Conservation (phyloP, 2,888 invertebrate genomes). For the Troides oblongomaculatus region DNA sequence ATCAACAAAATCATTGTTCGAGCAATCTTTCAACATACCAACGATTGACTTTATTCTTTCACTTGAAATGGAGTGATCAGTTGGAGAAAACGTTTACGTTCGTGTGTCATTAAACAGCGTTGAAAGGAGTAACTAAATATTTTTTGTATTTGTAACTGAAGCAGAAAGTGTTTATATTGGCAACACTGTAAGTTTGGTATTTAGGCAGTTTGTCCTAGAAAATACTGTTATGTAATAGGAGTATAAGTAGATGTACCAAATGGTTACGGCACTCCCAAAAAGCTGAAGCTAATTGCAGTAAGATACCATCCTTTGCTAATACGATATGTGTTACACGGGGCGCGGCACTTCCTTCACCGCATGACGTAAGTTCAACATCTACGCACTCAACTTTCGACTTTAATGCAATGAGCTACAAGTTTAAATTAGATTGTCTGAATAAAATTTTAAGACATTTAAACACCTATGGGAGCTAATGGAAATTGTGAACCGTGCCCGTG, state of each 20-base stretch:
- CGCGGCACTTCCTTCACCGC: constrained; percentile 48
- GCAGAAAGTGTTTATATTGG: too few species aligned
- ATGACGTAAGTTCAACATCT: constrained; percentile 47
- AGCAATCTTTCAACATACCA: too few species aligned
- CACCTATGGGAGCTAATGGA: constrained; percentile 66
- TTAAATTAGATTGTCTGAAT: constrained; percentile 43
- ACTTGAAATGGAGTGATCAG: too few species aligned
- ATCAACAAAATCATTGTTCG: too few species aligned
- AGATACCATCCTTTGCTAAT: constrained; percentile 78
- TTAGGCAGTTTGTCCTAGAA: constrained; percentile 25
- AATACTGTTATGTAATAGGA: constrained; percentile 30
- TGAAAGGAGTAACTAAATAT: too few species aligned
- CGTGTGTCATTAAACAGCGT: too few species aligned
- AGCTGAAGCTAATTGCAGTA: constrained; percentile 75
- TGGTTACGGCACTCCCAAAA: constrained; percentile 59
- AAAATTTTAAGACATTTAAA: constrained; percentile 60
- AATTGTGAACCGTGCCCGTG: constrained; percentile 77
- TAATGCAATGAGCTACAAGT: constrained; percentile 43
- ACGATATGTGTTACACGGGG: constrained; percentile 77
- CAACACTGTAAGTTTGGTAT: too few species aligned
- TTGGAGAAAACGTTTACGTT: too few species aligned
- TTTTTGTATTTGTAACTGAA: too few species aligned
- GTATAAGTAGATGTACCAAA: constrained; percentile 6
- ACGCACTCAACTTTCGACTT: constrained; percentile 38
- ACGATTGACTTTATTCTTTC: too few species aligned